Conservation (phyloP, 2,888 invertebrate genomes). For the Diloba caeruleocephala region DNA sequence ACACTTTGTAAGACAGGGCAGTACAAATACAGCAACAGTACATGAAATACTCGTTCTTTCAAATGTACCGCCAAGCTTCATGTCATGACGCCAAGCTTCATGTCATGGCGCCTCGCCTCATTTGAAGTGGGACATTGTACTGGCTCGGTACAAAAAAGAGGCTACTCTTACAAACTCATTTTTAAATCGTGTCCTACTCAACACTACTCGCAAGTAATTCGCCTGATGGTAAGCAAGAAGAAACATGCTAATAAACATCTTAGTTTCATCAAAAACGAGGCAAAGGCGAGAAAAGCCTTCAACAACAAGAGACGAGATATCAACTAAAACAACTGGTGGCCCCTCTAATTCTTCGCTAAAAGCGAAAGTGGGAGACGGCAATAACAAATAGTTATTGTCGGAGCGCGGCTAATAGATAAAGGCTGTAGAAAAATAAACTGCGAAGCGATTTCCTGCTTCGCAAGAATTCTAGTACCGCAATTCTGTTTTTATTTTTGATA, state of each 20-base stretch:
- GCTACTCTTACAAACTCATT: no score
- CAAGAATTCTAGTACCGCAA: slow-evolving; percentile 29
- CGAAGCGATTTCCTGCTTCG: slow-evolving; percentile 40
- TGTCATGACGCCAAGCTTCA: no score
- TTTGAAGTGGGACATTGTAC: no score
- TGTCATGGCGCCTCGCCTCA: no score
- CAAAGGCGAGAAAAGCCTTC: slow-evolving; percentile 19
- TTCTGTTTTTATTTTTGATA: slow-evolving; percentile 30
- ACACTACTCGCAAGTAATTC: no score
- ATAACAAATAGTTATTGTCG: slow-evolving; percentile 75
- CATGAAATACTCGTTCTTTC: no score
- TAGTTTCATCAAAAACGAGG: slow-evolving; percentile 7
- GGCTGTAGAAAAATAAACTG: slow-evolving; percentile 54
- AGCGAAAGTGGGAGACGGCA: slow-evolving; percentile 57
- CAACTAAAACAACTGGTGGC: slow-evolving; percentile 36
- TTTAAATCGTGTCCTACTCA: no score
- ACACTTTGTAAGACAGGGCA: no score
- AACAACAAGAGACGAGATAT: slow-evolving; percentile 19
- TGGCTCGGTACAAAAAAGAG: no score
- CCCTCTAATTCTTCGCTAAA: slow-evolving; percentile 65
- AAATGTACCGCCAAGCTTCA: no score
- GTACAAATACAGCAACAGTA: no score
- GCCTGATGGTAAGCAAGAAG: no score
- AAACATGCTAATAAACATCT: slow-evolving; percentile 8
- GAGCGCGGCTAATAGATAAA: slow-evolving; percentile 69